Evolutionary conservation across 2,888 invertebrate species (phyloP).

Genomic region (Caenorhabditis zanzibari): DNA sequence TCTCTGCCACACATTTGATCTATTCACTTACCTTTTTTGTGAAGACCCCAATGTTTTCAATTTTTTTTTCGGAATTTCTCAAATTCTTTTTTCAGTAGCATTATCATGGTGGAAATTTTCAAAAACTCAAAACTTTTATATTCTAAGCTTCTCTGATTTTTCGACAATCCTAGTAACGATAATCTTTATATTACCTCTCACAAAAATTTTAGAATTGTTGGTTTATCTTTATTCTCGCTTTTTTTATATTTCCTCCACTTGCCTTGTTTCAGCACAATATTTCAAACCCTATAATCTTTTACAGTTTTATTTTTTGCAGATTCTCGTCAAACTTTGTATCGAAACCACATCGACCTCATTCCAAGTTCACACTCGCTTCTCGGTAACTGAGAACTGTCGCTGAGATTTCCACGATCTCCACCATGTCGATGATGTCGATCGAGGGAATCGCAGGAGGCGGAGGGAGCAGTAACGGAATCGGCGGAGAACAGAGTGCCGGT

Average conservation of each 20-base stretch:
- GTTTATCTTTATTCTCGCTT: too few species aligned
- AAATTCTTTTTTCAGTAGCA: background rate
- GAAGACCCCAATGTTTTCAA: conserved; percentile 13
- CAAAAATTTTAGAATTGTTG: too few species aligned
- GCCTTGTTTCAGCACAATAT: background rate
- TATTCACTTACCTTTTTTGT: conserved; percentile 48
- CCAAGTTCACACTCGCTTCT: background rate
- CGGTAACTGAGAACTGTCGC: conserved; percentile 22
- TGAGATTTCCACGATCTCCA: conserved; percentile 5
- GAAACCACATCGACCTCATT: conserved; percentile 10
- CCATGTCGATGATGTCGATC: conserved; percentile 65
- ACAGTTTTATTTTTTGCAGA: conserved; percentile 1
- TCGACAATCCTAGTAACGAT: too few species aligned
- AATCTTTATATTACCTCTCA: too few species aligned
- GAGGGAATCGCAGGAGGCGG: conserved; percentile 41
- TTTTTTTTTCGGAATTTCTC: conserved; percentile 4
- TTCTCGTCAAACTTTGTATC: conserved; percentile 19
- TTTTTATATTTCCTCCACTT: background rate
- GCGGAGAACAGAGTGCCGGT: conserved; percentile 40
- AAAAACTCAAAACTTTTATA: too few species aligned
- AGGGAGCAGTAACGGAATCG: conserved; percentile 21
- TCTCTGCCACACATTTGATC: conserved; percentile 53
- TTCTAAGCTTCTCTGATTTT: too few species aligned
- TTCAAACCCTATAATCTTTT: background rate
- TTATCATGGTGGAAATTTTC: background rate